A percentile compares a stretch with the other conserved stretches of the same genome.
Evolutionary conservation across 2,797 vertebrate species (phyloP).

Genomic region (Pterois miles): DNA sequence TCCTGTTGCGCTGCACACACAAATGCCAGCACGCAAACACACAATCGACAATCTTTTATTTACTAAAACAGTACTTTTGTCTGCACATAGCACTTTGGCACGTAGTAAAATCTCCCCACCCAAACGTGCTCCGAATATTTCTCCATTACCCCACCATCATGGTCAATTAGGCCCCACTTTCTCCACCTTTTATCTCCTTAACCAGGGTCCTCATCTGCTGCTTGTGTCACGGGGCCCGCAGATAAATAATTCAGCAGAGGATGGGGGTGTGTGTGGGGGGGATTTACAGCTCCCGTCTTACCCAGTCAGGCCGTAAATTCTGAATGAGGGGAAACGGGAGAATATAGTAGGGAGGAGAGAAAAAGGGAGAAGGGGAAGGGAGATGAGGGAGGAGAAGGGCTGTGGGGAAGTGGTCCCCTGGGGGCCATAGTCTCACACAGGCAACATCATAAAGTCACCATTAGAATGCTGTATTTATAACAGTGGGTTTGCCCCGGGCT

Average conservation of each 20-base stretch:
- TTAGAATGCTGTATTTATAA: slow-evolving; percentile 93
- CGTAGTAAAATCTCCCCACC: slow-evolving; percentile 44
- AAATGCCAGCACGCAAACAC: slow-evolving; percentile 5
- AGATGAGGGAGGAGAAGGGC: slow-evolving; percentile 73
- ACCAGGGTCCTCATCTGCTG: slow-evolving; percentile 94
- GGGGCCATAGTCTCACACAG: slow-evolving; percentile 91
- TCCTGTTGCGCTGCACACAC: slow-evolving; percentile 26
- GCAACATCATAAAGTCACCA: slow-evolving; percentile 97
- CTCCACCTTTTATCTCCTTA: slow-evolving; percentile 95
- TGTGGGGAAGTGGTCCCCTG: slow-evolving; percentile 88
- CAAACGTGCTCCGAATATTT: slow-evolving; percentile 84
- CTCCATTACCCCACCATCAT: slow-evolving; percentile 94
- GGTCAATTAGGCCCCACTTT: slow-evolving; percentile 94
- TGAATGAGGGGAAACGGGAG: slow-evolving; percentile 84
- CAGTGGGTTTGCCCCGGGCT: slow-evolving; percentile 83
- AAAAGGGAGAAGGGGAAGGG: slow-evolving; percentile 59
- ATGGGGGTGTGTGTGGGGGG: slow-evolving; percentile 73
- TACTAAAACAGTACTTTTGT: slow-evolving; percentile 41
- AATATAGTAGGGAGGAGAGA: slow-evolving; percentile 66
- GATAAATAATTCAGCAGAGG: slow-evolving; percentile 93
- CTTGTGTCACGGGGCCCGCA: slow-evolving; percentile 90
- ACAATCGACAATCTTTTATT: slow-evolving; percentile 44
- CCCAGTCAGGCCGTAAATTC: slow-evolving; percentile 90
- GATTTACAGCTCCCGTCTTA: slow-evolving; percentile 88
- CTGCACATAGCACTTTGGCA: slow-evolving; percentile 35